Conservation (phyloP, 2,113 vertebrate genomes). For the Stomatorhinus ivindoensis region DNA sequence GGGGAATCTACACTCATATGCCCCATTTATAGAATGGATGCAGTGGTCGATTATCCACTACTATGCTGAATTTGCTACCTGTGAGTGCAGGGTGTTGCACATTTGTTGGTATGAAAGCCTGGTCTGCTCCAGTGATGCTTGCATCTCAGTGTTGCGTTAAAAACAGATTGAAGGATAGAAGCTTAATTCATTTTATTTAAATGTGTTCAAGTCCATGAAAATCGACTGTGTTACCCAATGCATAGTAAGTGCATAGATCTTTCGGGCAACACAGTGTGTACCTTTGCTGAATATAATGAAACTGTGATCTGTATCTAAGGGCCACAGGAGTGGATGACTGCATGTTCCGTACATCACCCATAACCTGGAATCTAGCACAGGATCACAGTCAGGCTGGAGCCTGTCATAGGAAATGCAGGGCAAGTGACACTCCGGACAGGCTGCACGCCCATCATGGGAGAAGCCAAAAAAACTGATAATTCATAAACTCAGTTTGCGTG, state of each 20-base stretch:
- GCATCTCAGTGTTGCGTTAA: background rate
- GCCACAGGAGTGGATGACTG: background rate
- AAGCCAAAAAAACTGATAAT: background rate
- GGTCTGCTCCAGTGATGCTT: background rate
- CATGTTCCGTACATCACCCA: background rate
- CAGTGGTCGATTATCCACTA: background rate
- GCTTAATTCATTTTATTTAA: slow-evolving; percentile 10
- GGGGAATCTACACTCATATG: background rate
- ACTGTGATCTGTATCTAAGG: background rate
- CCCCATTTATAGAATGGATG: background rate
- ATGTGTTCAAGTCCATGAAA: background rate
- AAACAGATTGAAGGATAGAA: slow-evolving; percentile 6
- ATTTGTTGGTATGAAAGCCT: background rate
- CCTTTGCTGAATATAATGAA: background rate
- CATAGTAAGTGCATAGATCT: background rate
- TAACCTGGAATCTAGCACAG: background rate
- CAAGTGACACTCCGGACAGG: background rate
- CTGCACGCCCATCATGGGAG: background rate
- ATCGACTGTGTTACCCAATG: background rate
- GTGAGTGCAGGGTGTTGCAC: background rate
- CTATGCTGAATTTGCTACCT: background rate
- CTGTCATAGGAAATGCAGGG: background rate
- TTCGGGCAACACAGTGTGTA: background rate
- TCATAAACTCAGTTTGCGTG: background rate
- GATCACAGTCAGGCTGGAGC: background rate